phyloP scores from a whole-genome alignment of 2,797 vertebrate genomes.

The Chelon labrosus region DNA sequence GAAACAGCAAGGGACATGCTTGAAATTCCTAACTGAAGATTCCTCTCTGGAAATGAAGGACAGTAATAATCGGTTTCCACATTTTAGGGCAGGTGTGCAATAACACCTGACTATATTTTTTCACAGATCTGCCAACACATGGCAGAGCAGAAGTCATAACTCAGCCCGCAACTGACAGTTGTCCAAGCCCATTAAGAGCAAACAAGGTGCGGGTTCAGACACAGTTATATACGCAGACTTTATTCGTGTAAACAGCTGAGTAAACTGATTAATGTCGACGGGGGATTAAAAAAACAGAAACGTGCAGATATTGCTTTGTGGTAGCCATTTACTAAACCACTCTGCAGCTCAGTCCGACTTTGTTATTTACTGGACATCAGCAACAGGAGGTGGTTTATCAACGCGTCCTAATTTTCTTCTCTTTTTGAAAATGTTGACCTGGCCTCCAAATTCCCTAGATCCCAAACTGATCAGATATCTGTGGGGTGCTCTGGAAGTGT shows the following conservation, averaged over 20 bases:
- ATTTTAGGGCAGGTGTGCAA: not conserved
- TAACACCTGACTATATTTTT: not conserved
- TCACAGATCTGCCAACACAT: not conserved
- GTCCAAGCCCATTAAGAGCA: not conserved
- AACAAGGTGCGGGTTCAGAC: not conserved
- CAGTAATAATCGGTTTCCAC: not conserved
- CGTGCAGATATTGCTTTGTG: not conserved
- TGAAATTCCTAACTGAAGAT: not conserved
- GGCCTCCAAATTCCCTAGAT: too few species aligned
- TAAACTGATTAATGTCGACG: not conserved
- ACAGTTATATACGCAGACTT: not conserved
- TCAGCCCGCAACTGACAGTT: not conserved
- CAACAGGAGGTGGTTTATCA: not conserved
- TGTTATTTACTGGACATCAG: slow-evolving; percentile 14
- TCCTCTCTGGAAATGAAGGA: not conserved
- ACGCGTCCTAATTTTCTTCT: not conserved
- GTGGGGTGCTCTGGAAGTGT: too few species aligned
- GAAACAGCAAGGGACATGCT: not conserved
- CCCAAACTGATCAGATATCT: too few species aligned
- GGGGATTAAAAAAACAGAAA: not conserved
- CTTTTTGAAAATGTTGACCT: too few species aligned
- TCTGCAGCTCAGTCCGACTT: not conserved
- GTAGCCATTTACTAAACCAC: not conserved
- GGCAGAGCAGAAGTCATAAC: not conserved
- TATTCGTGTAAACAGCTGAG: not conserved